phyloP scores from a whole-genome alignment of 2,797 vertebrate species.

The Phalanger gymnotis region DNA sequence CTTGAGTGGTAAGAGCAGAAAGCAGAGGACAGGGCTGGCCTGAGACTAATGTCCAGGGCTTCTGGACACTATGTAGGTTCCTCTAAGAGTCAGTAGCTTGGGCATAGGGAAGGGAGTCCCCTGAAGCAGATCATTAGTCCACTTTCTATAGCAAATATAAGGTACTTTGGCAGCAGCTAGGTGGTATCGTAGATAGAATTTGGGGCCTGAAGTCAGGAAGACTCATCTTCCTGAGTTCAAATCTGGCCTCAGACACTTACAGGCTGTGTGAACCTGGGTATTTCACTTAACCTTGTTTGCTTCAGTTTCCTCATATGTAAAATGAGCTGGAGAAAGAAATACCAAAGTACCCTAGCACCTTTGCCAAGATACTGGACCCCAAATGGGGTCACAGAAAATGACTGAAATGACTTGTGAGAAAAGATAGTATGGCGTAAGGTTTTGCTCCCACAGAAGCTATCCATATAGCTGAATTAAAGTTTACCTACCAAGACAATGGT shows the following conservation, averaged over 20 bases:
- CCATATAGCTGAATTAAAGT: too few relatives aligned
- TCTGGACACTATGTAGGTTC: background rate
- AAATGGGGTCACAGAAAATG: background rate
- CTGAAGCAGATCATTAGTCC: background rate
- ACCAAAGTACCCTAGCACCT: background rate
- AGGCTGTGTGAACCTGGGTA: background rate
- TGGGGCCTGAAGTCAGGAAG: background rate
- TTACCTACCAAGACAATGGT: too few relatives aligned
- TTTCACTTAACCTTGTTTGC: background rate
- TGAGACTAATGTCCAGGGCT: background rate
- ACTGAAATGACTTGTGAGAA: background rate
- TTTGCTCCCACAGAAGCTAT: too few relatives aligned
- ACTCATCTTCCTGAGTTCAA: background rate
- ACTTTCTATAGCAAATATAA: background rate
- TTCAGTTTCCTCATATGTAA: background rate
- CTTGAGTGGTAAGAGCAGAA: background rate
- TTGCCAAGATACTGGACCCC: background rate
- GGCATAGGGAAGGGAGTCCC: background rate
- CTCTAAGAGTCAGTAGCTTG: background rate
- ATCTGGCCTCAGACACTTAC: background rate
- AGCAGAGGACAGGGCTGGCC: background rate
- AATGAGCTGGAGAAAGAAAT: background rate
- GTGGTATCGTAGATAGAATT: too few relatives aligned
- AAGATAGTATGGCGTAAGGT: too few relatives aligned
- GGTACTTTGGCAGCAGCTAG: too few relatives aligned